Evolutionary conservation across 2,888 invertebrate genomes (phyloP).

Genomic region (Xanthostigma xanthostigma): DNA sequence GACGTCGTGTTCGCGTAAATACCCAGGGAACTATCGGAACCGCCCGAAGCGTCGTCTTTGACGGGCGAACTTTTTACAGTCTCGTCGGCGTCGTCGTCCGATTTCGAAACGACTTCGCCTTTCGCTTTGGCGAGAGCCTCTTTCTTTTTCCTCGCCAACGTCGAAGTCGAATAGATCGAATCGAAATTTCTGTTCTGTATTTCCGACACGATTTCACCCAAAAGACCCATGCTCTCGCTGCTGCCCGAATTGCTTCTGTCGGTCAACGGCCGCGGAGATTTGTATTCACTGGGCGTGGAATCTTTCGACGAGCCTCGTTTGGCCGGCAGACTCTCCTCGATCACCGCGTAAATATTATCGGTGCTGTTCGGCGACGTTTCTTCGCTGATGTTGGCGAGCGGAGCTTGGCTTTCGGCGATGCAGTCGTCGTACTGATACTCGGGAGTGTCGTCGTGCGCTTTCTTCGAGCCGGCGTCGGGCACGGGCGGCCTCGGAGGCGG

Average conservation of each 20-base stretch:
- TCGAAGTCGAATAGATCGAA: conserved; percentile 72
- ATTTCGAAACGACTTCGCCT: conserved; percentile 6
- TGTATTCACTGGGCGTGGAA: conserved; percentile 26
- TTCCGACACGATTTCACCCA: conserved; percentile 77
- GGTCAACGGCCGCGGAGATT: conserved; percentile 29
- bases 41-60: conserved; percentile 12
- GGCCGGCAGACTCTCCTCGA: conserved; percentile 57
- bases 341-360: conserved; percentile 78
- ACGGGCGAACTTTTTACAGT: conserved; percentile 11
- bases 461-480: conserved; percentile 39
- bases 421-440: conserved; percentile 64
- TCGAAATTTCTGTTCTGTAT: conserved; percentile 76
- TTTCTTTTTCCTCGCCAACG: conserved; percentile 46
- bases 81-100: conserved; percentile 14
- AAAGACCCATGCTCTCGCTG: conserved; percentile 56
- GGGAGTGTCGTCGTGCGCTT: conserved; percentile 27
- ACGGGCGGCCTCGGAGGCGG: conserved; percentile 56
- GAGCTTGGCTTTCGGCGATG: conserved; percentile 44
- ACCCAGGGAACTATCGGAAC: conserved; percentile 25
- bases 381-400: conserved; percentile 46
- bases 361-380: conserved; percentile 35
- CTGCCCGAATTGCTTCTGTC: conserved; percentile 33
- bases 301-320: conserved; percentile 25
- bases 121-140: conserved; percentile 25
- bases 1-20: conserved; percentile 48